Conservation (phyloP, 2,888 invertebrate genomes). For the Aelia acuminata region DNA sequence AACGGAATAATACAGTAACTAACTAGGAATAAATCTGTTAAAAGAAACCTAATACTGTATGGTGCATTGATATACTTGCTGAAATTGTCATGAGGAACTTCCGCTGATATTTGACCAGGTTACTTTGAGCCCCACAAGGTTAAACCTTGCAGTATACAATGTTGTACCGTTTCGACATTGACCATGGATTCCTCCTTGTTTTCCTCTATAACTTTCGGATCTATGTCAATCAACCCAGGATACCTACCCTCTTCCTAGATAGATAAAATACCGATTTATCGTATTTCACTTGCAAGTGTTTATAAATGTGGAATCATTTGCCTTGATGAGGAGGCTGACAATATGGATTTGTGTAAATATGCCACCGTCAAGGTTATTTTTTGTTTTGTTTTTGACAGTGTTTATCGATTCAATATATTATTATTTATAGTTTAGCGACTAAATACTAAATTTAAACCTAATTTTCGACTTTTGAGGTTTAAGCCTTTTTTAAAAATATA, state of each 20-base stretch:
- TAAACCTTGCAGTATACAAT: constrained; percentile 21
- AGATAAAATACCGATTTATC: neutral
- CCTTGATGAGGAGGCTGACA: neutral
- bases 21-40: neutral
- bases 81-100: neutral
- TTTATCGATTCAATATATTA: too few relatives aligned
- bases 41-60: neutral
- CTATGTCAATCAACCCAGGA: neutral
- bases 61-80: neutral
- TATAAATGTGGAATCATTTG: neutral
- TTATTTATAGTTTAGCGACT: too few relatives aligned
- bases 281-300: neutral
- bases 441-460: too few relatives aligned
- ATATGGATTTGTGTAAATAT: too few relatives aligned
- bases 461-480: too few relatives aligned
- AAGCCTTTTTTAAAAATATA: too few relatives aligned
- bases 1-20: neutral
- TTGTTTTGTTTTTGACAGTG: too few relatives aligned
- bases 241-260: neutral
- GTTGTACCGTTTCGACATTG: constrained; percentile 19
- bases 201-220: neutral
- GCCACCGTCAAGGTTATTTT: too few relatives aligned
- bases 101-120: constrained; percentile 9
- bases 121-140: constrained; percentile 1
- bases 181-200: constrained; percentile 15